Evolutionary conservation across 2,888 invertebrate genomes (phyloP), one percentile per base, ranked within the genome.

Genomic region (Mythimna ferrago): DNA sequence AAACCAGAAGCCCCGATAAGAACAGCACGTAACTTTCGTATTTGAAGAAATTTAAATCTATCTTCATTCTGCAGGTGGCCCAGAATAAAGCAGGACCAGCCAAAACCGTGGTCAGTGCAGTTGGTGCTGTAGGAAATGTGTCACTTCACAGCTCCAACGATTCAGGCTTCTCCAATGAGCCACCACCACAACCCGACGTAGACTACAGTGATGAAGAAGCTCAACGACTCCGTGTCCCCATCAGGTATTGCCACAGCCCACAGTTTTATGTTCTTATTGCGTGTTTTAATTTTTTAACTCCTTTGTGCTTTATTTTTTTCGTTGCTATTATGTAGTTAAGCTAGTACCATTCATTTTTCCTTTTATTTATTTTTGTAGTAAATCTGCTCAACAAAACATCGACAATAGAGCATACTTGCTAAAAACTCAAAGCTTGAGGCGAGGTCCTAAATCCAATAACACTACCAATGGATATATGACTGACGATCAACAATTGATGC

Each of bases 181-280:
- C 98, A 14, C 98, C 98, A 6, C 98, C 98, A 41, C 98, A 98
- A 89, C 99, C 99, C 35, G 98, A 99, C 93, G 97, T 98, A 76
- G 98, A 99, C 93, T 98, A 99, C 93, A 98, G 98, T 67, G 98
- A 99, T 90, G 98, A 98, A 94, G 98, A 99, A 91, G 98, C 97
- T 73, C 97, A 97, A 85, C 93, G 96, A 80, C 92, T 97, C 89
- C 96, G 97, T 76, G 97, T 97, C 80, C 97, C 97, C 54, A 97
- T 97, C 92, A 97, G 97, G 97, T 97, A 95, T 69, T 35, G 19
- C 71, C 91, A 88, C 11, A 35, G 6, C 11, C 65, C 10, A 51
- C 53, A 35, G 6, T 1, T 41, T 51, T 2, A 32, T 35, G 19
- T 56, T 60, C 10, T 32, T 58, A 53, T 63, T 32, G 60, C 76